phyloP scores from a whole-genome alignment of 2,888 invertebrate genomes.

The Callimorpha dominula region DNA sequence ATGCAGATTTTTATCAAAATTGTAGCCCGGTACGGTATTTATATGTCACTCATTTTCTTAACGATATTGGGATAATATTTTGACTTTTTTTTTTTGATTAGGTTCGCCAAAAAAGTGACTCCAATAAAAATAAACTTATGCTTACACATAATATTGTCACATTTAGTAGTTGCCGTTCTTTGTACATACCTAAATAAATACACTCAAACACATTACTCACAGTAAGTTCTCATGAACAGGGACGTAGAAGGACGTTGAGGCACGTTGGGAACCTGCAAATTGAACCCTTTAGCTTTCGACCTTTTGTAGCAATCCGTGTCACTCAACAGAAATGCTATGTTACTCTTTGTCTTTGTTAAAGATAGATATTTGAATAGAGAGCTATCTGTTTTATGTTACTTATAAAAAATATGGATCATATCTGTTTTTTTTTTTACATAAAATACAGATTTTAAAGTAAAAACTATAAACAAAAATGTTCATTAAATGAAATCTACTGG shows the following conservation, averaged over 20 bases:
- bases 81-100: no score
- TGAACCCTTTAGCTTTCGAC: slow-evolving; percentile 23
- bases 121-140: background rate
- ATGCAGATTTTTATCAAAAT: no score
- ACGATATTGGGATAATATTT: no score
- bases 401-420: no score
- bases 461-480: no score
- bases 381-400: background rate
- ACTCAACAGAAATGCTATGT: background rate
- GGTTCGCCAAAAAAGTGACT: background rate
- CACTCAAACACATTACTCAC: slow-evolving; percentile 5
- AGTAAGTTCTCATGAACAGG: background rate
- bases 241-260: slow-evolving; percentile 4
- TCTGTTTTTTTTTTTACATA: no score
- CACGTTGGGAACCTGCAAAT: slow-evolving; percentile 29
- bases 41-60: no score
- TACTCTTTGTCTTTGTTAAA: background rate
- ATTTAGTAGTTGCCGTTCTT: background rate
- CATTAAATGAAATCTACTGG: no score
- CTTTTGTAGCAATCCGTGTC: background rate
- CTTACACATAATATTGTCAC: background rate
- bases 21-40: no score
- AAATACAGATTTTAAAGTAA: no score
- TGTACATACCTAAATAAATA: slow-evolving; percentile 6
- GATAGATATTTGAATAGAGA: background rate